Evolutionary conservation across 37 sponge, comb jelly and placozoan genomes (phyloP).

Genomic region (Theonella swinhoei): DNA sequence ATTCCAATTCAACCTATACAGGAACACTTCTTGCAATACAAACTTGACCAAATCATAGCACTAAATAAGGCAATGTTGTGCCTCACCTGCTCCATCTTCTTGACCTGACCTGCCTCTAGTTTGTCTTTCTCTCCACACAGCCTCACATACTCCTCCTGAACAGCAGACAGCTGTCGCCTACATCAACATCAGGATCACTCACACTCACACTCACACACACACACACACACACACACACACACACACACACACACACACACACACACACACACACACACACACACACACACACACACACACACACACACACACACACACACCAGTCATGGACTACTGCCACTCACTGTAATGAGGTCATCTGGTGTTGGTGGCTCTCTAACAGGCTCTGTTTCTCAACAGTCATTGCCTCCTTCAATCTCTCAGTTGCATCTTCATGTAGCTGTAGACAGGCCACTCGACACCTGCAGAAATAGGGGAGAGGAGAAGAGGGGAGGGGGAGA

Average conservation of each 20-base stretch:
- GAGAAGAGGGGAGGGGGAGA: not conserved
- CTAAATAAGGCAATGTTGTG: too few relatives aligned
- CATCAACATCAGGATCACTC: not conserved
- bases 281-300: too few relatives aligned
- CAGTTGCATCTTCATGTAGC: conserved; percentile 61
- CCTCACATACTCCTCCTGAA: conserved; percentile 34
- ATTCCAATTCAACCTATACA: not conserved
- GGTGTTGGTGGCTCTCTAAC: not conserved
- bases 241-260: too few relatives aligned
- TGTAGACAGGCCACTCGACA: conserved; percentile 52
- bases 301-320: too few relatives aligned
- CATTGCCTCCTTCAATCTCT: conserved; percentile 34
- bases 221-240: too few relatives aligned
- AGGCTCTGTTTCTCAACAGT: conserved; percentile 37
- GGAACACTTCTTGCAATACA: not conserved
- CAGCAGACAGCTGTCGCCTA: conserved; percentile 19
- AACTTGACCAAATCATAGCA: too few relatives aligned
- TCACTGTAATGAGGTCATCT: conserved; percentile 34
- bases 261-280: too few relatives aligned
- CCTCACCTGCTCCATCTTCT: not conserved
- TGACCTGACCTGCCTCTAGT: not conserved
- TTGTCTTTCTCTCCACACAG: conserved; percentile 32
- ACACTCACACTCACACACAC: too few relatives aligned
- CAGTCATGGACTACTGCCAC: too few relatives aligned
- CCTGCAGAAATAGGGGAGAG: conserved; percentile 3